Conservation (phyloP, 1,140 invertebrate genomes). For the Zaprionus capensis region DNA sequence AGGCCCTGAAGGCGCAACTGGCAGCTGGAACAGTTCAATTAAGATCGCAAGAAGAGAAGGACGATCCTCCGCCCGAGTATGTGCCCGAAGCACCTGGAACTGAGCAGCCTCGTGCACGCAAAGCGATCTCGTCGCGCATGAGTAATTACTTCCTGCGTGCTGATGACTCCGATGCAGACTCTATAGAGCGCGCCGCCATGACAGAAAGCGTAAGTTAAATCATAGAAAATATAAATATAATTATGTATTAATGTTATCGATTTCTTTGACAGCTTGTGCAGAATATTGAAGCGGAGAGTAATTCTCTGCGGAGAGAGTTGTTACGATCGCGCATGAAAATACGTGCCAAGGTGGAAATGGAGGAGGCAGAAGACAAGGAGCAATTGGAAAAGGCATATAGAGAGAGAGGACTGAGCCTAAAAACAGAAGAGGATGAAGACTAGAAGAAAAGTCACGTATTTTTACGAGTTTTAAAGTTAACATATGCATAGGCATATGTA, state of each 20-base stretch:
- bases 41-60: conserved; percentile 2
- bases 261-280: conserved; percentile 49
- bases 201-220: conserved; percentile 66
- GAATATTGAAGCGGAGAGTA: conserved; percentile 68
- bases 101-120: conserved; percentile 8
- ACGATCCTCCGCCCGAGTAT: conserved; percentile 67
- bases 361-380: conserved; percentile 20
- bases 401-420: not conserved
- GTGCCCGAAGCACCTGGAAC: conserved; percentile 8
- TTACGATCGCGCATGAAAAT: conserved; percentile 64
- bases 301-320: conserved; percentile 66
- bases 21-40: not conserved
- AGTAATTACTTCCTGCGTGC: conserved; percentile 39
- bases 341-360: conserved; percentile 52
- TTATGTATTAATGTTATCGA: not conserved
- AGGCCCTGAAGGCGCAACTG: conserved; percentile 40
- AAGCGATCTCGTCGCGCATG: conserved; percentile 37
- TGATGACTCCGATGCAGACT: conserved; percentile 59
- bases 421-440: not conserved
- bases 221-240: not conserved
- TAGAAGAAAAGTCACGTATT: not conserved
- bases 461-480: no score
- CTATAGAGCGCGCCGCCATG: conserved; percentile 66
- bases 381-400: not conserved
- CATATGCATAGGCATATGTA: no score